Percentiles rank a stretch among this genome's conserved stretches.
These are phyloP conservation scores for Parazoanthus swiftii DNA, from an alignment of 92 coral and sea anemone genomes.

Conservation along the genomic window DNA sequence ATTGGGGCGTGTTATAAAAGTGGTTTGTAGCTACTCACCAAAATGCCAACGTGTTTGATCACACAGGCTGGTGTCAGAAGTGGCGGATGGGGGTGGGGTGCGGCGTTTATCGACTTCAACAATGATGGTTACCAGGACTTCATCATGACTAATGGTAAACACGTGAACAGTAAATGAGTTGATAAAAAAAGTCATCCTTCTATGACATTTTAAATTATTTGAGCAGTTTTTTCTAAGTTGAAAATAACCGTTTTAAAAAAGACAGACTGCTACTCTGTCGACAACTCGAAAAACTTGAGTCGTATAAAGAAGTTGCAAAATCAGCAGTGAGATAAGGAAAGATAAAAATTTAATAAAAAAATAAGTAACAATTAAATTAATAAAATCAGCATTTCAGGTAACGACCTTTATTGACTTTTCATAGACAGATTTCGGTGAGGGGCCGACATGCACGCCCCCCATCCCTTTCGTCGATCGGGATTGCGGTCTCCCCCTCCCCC, in stretches of 20 bases:
- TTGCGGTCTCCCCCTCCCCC: no score
- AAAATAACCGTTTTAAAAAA: no score
- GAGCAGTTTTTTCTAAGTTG: neutral
- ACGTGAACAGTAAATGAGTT: neutral
- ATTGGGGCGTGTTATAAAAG: no score
- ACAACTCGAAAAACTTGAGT: neutral
- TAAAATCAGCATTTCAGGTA: no score
- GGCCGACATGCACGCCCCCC: no score
- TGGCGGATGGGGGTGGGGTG: conserved; percentile 99
- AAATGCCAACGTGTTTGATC: neutral
- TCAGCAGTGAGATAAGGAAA: no score
- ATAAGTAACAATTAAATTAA: no score
- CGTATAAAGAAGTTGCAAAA: neutral
- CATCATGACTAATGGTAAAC: conserved; percentile 82
- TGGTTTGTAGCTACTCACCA: neutral
- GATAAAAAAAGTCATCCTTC: neutral
- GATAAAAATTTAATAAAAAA: no score
- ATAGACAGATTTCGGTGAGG: no score
- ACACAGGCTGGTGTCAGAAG: conserved; percentile 80
- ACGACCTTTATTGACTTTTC: no score
- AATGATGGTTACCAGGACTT: conserved; percentile 85
- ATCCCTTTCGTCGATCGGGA: no score
- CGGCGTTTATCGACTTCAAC: conserved; percentile 90
- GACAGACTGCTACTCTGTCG: neutral
- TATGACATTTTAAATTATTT: neutral